Evolutionary conservation across 2,888 invertebrate genomes (phyloP), one percentile per base, ranked within the genome.

Genomic region (Willowsia nigromaculata): DNA sequence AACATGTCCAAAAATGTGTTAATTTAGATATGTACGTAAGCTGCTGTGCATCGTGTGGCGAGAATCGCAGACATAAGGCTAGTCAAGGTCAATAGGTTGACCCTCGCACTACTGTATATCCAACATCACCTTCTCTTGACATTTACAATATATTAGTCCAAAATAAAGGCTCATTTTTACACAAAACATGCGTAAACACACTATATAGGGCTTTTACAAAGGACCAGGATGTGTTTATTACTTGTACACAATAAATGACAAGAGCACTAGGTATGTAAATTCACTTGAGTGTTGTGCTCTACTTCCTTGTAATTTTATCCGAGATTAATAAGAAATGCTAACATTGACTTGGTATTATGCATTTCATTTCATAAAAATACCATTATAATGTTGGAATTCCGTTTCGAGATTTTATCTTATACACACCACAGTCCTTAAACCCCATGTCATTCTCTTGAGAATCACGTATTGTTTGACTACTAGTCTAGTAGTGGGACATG

Each of bases 261-360:
- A 50, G 50, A 11, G 9, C 2, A n/a, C 50, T 13, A n/a, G 5
- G n/a, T 56, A 56, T 4, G 56, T 25, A 56, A 22, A 56, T 56
- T 56, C 22, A 4, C 22, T 56, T 18, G 18, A 40, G 11, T 37
- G 37, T 71, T 71, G 71, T 40, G 71, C 71, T 71, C 71, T 71
- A 71, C 71, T 71, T 71, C 71, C 71, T 71, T 15, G 27, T 62
- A 22, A 33, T 33, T 65, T 37, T 68, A 68, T 25, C 25, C 56
- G 25, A 56, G 56, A 56, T 18, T 56, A 6, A 22, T 50, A 50
- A 50, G 15, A n/a, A 50, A n/a, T 15, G 5, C n/a, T 50, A 15
- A 50, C n/a, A 50, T 37, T 37, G 9, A 37, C 37, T 37, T 4
- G 37, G 37, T 37, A 37, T 37, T 37, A 37, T 37, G 37, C 37